A percentile compares a stretch with the other conserved stretches of the same genome.
These are phyloP conservation scores for Parnassius orleans DNA, from an alignment of 2,888 invertebrate genomes.

Conservation along the genomic window DNA sequence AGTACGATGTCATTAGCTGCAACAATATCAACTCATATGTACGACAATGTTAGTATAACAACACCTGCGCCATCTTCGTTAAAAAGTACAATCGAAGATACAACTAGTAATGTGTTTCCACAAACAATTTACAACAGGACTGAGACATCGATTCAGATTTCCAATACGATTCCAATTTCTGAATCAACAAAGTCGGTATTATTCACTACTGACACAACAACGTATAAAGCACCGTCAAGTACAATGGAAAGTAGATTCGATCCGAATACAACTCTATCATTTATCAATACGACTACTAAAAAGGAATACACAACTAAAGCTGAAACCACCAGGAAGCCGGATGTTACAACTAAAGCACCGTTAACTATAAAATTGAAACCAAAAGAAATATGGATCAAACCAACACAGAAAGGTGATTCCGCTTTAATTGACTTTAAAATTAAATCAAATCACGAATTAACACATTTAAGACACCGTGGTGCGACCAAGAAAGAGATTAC, in stretches of 20 bases:
- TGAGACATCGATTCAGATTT: slow-evolving; percentile 38
- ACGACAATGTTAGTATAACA: slow-evolving; percentile 25
- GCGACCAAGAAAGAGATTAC: slow-evolving; percentile 52
- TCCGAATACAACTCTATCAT: slow-evolving; percentile 11
- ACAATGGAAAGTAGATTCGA: slow-evolving; percentile 19
- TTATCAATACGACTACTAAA: slow-evolving; percentile 33
- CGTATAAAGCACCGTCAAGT: slow-evolving; percentile 7
- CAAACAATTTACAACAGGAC: slow-evolving; percentile 44
- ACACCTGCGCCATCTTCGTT: slow-evolving; percentile 1
- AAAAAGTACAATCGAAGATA: slow-evolving; percentile 29
- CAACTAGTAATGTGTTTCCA: slow-evolving; percentile 28
- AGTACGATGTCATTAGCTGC: slow-evolving; percentile 30
- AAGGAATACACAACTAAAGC: slow-evolving; percentile 34
- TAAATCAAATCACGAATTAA: slow-evolving; percentile 47
- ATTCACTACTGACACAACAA: slow-evolving; percentile 28
- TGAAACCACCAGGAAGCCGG: slow-evolving; percentile 51
- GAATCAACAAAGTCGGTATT: slow-evolving; percentile 28
- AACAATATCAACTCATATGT: slow-evolving; percentile 28
- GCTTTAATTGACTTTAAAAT: slow-evolving; percentile 53
- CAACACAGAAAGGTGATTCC: slow-evolving; percentile 75
- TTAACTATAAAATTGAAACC: slow-evolving; percentile 67
- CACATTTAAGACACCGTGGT: slow-evolving; percentile 47
- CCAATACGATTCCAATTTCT: slow-evolving; percentile 32
- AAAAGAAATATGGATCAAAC: slow-evolving; percentile 77
- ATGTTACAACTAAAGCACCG: slow-evolving; percentile 49